Conservation (phyloP, 2,797 vertebrate genomes). For the Enteromius paludinosus region DNA sequence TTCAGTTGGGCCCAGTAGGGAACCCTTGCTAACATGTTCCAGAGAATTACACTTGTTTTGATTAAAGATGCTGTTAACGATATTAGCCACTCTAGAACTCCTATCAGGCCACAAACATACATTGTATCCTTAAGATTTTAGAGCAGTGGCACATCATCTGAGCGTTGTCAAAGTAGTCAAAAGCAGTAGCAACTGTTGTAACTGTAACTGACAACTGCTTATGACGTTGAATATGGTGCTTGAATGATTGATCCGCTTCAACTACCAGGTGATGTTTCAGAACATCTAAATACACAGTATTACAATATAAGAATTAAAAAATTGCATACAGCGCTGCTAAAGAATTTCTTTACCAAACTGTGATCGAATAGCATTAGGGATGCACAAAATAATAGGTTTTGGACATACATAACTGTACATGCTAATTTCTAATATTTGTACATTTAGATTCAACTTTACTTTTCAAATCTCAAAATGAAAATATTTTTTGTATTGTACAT, state of each 20-base stretch:
- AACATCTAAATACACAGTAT: not conserved
- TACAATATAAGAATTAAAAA: not conserved
- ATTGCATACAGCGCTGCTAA: not conserved
- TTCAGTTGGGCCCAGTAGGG: slow-evolving; percentile 11
- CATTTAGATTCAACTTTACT: not conserved
- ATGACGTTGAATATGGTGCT: not conserved
- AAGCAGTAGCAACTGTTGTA: too few relatives aligned
- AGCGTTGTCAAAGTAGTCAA: not conserved
- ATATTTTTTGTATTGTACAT: not conserved
- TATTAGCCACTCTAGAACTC: not conserved
- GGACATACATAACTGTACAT: not conserved
- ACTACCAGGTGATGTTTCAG: not conserved
- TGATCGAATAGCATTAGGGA: not conserved
- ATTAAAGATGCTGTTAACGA: slow-evolving; percentile 13
- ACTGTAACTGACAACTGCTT: not conserved
- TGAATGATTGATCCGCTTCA: not conserved
- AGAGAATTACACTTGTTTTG: slow-evolving; percentile 23
- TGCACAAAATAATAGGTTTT: not conserved
- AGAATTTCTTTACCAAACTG: not conserved
- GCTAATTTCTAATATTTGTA: not conserved
- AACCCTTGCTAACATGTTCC: slow-evolving; percentile 4
- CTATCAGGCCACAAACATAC: not conserved
- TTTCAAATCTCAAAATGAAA: not conserved
- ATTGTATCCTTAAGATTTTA: not conserved
- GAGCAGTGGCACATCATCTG: not conserved